Base-by-base conservation (phyloP, 2,797 vertebrate species). In the Onychomys torridus region DNA sequence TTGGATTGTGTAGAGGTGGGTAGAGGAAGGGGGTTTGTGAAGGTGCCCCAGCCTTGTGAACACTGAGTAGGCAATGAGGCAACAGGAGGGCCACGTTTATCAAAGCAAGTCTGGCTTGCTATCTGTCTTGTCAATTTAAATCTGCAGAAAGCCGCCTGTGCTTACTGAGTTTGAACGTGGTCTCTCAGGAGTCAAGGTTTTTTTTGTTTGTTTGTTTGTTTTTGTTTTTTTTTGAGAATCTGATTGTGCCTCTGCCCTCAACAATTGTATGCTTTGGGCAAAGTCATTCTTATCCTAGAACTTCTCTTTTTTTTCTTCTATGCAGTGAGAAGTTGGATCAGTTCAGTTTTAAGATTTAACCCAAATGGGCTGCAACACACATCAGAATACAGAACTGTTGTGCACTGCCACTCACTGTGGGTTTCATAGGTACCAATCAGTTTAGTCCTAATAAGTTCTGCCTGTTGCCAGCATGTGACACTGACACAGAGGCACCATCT, bases 161-260 rank as follows among this genome's bases (percentile, higher is more conserved):
- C 49, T 86, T 87, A 61, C 37, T 93, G 43, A 90, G 59, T 96
- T 94, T 93, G 63, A 83, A 96, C 96, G 89, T 17, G 6, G 4
- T 61, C 2, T 95, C 69, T 46, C 93, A 81, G 52, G n/a, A 73
- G 23, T 40, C 6, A 52, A 52, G 43, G 19, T 90, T 92, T n/a
- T n/a, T n/a, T n/a, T n/a, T n/a, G n/a, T n/a, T n/a, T n/a, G n/a
- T n/a, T n/a, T n/a, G n/a, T n/a, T n/a, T n/a, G n/a, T n/a, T n/a
- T n/a, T n/a, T n/a, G n/a, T n/a, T n/a, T n/a, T n/a, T n/a, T n/a
- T 29, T 93, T 29, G 55, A 52, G 34, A 69, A 67, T n/a, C 59
- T 55, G 29, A 90, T 86, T 79, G 43, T 46, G 17, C 91, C 69
- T 78, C 59, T 67, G 3, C 9, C 76, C 12, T 69, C 34, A 84